Evolutionary conservation across 2,888 invertebrate species (phyloP), one percentile per base, ranked within the genome.

Genomic region (Rhagonycha fulva): DNA sequence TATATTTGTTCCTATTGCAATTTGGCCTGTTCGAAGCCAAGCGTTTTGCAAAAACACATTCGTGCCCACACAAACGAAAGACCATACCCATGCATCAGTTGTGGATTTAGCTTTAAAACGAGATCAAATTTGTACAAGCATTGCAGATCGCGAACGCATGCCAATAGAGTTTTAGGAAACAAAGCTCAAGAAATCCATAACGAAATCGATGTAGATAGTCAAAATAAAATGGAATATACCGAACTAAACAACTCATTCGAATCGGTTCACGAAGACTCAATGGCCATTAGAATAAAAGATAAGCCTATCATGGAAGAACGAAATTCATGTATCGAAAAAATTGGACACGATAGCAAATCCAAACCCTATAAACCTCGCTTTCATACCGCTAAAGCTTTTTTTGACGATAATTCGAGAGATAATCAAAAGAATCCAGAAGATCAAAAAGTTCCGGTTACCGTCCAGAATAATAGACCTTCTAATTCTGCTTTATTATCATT

Each of bases 121-220:
- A 95, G 96, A 87, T 96, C 96, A 83, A 97, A 97, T 88, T 91
- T 97, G 81, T 97, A 96, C 87, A 97, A 97, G 88, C 97, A 97
- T 88, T 93, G 94, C 87, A 89, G 92, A 85, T 90, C 87, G 67
- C 82, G 88, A 74, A 87, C 88, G 2, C 88, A 88, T 80, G 88
- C 88, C 11, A 88, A 88, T 81, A 79, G 87, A 69, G 86, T 88
- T 23, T 85, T 88, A 86, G 88, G 88, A 4, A 87, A 85, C 74
- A 87, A 87, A 79, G 83, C 84, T 12, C 83, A 83, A 71, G 83
- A 83, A 75, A 74, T 80, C 9, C 79, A 79, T 62, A 80, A 78
- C 69, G 81, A 82, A 68, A 26, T 70, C 12, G 82, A 82, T 19
- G 66, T 71, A 10, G 81, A 82, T 12, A 80, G 73, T 71, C 77